These are phyloP conservation scores for Arothron firmamentum DNA, from an alignment of 2,113 vertebrate species.

Conservation along the genomic window DNA sequence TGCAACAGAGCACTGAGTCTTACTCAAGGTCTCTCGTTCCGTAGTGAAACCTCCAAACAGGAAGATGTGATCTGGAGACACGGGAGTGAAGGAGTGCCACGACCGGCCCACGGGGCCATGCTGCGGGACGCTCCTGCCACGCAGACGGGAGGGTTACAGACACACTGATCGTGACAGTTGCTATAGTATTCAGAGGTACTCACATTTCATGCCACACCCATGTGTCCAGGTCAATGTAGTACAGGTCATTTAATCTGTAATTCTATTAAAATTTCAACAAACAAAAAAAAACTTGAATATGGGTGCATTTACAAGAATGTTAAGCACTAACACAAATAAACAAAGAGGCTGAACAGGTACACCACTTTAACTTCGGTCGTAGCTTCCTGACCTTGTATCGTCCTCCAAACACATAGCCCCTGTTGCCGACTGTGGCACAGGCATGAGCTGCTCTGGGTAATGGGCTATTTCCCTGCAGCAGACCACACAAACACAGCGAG, in stretches of 20 bases:
- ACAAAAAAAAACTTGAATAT: too few relatives aligned
- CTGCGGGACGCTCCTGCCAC: conserved; percentile 70
- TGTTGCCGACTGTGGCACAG: conserved; percentile 87
- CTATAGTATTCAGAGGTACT: conserved; percentile 28
- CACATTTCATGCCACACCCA: conserved; percentile 97
- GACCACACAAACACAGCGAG: background rate
- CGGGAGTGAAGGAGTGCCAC: conserved; percentile 90
- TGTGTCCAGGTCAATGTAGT: conserved; percentile 88
- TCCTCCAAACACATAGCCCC: conserved; percentile 93
- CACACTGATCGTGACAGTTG: background rate
- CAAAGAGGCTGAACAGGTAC: background rate
- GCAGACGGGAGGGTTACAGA: background rate
- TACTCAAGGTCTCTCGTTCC: conserved; percentile 90
- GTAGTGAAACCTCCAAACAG: conserved; percentile 97
- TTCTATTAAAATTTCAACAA: conserved; percentile 67
- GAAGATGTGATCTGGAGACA: conserved; percentile 90
- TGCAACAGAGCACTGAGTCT: conserved; percentile 55
- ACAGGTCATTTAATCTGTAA: conserved; percentile 89
- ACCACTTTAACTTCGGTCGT: background rate
- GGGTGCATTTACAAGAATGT: background rate
- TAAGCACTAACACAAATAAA: background rate
- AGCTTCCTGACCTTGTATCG: conserved; percentile 81
- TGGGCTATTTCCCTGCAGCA: conserved; percentile 82
- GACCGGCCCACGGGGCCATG: conserved; percentile 83
- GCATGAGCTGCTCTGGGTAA: conserved; percentile 93